Base-by-base conservation (phyloP, 2,113 vertebrate species). In the Pavo muticus region DNA sequence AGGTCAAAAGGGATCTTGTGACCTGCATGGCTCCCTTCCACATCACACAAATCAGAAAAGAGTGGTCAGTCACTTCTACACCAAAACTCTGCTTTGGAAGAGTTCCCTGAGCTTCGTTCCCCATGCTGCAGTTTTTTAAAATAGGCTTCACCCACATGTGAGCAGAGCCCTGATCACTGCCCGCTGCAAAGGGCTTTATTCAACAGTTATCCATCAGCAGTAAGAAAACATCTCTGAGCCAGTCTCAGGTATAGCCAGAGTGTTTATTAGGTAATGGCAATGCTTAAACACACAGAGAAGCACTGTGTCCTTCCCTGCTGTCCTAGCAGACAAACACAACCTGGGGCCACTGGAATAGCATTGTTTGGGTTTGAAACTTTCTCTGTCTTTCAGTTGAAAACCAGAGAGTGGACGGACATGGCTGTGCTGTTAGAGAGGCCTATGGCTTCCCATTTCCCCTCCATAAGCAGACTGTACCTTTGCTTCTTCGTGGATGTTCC, bases 401-500 rank as follows among this genome's bases (percentile, higher is more conserved):
- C 0, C 5, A 11, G 48, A 37, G 5, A 23, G 25, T 54, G 52
- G 52, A 54, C 5, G 27, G 52, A 29, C 0, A 1, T 0, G 29
- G 39, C 70, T 45, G 65, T 27, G 39, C 48, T 25, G 1, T 1
- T 52, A 48, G 79, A 8, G 48, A 14, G 37, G 19, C 20, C 52
- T 19, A 50, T 61, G 42, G 45, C 67, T 68, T 32, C 70, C 73
- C 57, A 3, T 2, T 27, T 12, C 25, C 87, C 57, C 52, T 21
- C 37, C 75, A 8, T 1, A 12, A n/a, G 11, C 23, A 14, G 2
- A 11, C 24, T 67, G 96, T 98, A 99, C 99, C 99, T 99, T 99
- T 81, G 99, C 99, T 69, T 99, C 99, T 82, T 99, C 99, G 0
- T 96, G 98, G 75, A 99, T 94, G 88, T 99, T 99, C 99, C 99